Conservation (phyloP, 2,113 vertebrate species). For the Sinocyclocheilus maitianheensis region DNA sequence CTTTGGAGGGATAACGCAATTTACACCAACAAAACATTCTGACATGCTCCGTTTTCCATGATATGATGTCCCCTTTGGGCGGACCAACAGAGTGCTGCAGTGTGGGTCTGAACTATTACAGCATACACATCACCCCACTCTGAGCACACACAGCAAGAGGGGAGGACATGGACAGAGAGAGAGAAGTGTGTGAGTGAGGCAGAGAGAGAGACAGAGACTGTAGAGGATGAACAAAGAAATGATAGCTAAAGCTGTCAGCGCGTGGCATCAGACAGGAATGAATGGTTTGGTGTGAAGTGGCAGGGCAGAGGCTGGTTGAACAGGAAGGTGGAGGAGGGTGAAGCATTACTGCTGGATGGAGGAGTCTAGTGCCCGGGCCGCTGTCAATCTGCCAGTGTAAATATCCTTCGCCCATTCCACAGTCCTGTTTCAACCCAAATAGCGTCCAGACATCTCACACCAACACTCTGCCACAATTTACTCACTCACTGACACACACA, state of each 20-base stretch:
- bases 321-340: constrained; percentile 5
- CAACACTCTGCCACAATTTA: not conserved
- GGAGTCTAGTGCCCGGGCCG: constrained; percentile 50
- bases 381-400: constrained; percentile 57
- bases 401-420: constrained; percentile 41
- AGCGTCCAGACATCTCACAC: constrained; percentile 4
- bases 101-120: constrained; percentile 59
- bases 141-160: constrained; percentile 32
- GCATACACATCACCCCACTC: constrained; percentile 60
- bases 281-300: constrained; percentile 10
- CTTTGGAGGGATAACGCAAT: constrained; percentile 50
- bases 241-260: not conserved
- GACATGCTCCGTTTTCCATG: constrained; percentile 64
- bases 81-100: constrained; percentile 52
- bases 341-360: constrained; percentile 54
- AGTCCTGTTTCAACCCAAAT: constrained; percentile 17
- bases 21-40: constrained; percentile 46
- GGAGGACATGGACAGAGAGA: not conserved
- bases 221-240: not conserved
- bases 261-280: constrained; percentile 8
- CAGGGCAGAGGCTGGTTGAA: not conserved
- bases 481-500: constrained; percentile 6
- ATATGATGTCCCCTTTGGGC: constrained; percentile 63
- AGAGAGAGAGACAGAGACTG: not conserved
- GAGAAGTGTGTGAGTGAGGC: not conserved